Percentiles rank a stretch among this genome's conserved stretches.
Conservation (phyloP, 2,797 vertebrate species). For the Sphaeramia orbicularis region DNA sequence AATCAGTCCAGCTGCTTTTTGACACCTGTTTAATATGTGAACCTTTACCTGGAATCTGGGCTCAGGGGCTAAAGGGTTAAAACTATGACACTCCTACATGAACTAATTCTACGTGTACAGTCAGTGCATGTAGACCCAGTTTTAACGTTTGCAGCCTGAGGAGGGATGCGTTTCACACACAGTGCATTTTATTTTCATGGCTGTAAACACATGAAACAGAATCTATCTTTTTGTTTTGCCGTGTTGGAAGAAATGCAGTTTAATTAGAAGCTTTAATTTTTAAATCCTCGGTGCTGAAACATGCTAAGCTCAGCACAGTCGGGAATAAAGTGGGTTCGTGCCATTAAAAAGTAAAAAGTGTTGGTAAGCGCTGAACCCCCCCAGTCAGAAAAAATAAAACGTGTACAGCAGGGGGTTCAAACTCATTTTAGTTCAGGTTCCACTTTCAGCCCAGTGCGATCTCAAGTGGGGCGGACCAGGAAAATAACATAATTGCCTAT, state of each 20-base stretch:
- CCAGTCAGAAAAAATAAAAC: slow-evolving; percentile 22
- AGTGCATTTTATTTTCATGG: slow-evolving; percentile 8
- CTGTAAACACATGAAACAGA: slow-evolving; percentile 2
- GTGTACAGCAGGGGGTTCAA: too few species aligned
- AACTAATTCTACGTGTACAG: slow-evolving; percentile 6
- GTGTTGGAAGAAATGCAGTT: slow-evolving; percentile 5
- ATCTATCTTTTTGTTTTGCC: not conserved
- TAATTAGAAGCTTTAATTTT: slow-evolving; percentile 22
- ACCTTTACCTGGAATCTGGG: too few species aligned
- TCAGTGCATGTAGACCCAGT: not conserved
- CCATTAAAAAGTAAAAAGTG: slow-evolving; percentile 33
- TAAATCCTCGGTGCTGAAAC: slow-evolving; percentile 6
- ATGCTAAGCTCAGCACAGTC: not conserved
- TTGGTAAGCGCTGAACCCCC: slow-evolving; percentile 1
- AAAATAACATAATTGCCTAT: too few species aligned
- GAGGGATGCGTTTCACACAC: slow-evolving; percentile 1
- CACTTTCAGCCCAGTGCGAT: too few species aligned
- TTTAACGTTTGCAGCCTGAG: slow-evolving; percentile 15
- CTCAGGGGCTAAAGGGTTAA: too few species aligned
- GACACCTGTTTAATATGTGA: too few species aligned
- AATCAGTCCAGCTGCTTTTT: too few species aligned
- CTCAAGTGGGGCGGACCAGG: too few species aligned
- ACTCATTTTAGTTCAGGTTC: too few species aligned
- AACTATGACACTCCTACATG: too few species aligned
- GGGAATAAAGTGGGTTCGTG: slow-evolving; percentile 1